These are phyloP conservation scores for Drepana arcuata DNA, from an alignment of 1,140 invertebrate genomes.

Conservation along the genomic window DNA sequence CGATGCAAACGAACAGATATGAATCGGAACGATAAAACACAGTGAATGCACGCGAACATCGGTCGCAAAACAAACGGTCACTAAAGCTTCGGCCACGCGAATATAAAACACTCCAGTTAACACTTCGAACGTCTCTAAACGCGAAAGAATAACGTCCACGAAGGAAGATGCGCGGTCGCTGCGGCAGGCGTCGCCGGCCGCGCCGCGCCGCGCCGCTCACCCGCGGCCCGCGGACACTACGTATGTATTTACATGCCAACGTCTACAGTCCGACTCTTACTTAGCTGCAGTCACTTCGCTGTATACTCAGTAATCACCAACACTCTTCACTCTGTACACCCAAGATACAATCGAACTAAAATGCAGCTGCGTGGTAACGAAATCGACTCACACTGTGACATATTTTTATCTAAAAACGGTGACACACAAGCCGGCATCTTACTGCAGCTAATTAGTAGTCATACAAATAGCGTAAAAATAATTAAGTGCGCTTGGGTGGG, in stretches of 20 bases:
- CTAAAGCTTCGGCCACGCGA: conserved; percentile 58
- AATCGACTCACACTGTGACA: no score
- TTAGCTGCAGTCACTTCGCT: no score
- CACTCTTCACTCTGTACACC: no score
- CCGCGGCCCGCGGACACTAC: conserved; percentile 39
- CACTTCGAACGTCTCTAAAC: conserved; percentile 49
- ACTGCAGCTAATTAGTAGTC: no score
- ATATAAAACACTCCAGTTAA: conserved; percentile 56
- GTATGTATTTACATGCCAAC: conserved; percentile 41
- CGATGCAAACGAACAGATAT: conserved; percentile 33
- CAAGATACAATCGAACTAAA: no score
- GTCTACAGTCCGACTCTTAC: no score
- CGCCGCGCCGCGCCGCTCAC: conserved; percentile 27
- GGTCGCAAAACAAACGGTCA: conserved; percentile 61
- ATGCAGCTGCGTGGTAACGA: no score
- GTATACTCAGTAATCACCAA: no score
- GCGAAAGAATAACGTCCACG: conserved; percentile 39
- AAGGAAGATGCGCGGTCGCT: conserved; percentile 27
- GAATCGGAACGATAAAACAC: conserved; percentile 30
- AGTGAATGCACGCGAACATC: conserved; percentile 47
- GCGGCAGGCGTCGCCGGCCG: conserved; percentile 18
- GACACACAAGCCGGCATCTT: no score
- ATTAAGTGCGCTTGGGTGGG: conserved; percentile 65
- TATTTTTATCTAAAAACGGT: no score
- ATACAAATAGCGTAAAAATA: conserved; percentile 65